Percentiles rank a stretch among this genome's conserved stretches.
Evolutionary conservation across 2,797 vertebrate species (phyloP).

Genomic region (Potorous gilbertii): DNA sequence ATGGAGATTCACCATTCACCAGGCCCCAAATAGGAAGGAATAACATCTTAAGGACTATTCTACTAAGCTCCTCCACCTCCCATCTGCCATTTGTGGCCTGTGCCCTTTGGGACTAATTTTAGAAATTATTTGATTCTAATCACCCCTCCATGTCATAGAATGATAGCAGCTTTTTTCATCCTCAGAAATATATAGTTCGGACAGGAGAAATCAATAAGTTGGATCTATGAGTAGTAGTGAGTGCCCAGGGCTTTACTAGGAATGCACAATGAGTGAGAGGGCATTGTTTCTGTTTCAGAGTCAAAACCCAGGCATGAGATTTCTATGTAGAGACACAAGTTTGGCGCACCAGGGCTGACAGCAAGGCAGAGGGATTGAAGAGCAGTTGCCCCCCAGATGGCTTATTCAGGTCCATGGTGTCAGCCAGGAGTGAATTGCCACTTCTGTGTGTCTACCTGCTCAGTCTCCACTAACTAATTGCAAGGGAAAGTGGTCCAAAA

Average conservation of each 20-base stretch:
- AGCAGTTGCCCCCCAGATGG: not conserved
- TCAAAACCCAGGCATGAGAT: not conserved
- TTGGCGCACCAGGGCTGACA: not conserved
- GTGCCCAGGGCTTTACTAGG: not conserved
- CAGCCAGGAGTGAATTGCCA: not conserved
- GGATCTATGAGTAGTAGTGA: not conserved
- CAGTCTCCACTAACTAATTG: not conserved
- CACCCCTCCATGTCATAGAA: not conserved
- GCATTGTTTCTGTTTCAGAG: not conserved
- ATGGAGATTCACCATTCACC: not conserved
- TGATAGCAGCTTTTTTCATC: not conserved
- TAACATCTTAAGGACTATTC: not conserved
- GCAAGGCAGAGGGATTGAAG: not conserved
- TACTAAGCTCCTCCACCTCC: not conserved
- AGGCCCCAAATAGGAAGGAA: not conserved
- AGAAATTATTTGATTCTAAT: not conserved
- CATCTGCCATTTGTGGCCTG: not conserved
- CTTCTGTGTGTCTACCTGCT: not conserved
- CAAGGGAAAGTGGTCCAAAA: not conserved
- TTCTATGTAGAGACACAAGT: not conserved
- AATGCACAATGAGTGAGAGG: not conserved
- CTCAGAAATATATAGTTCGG: not conserved
- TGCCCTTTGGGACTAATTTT: not conserved
- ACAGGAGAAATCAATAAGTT: not conserved
- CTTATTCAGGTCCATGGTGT: not conserved